These are phyloP conservation scores for Dicerorhinus sumatrensis DNA, from an alignment of 2,113 vertebrate genomes.

Conservation along the genomic window DNA sequence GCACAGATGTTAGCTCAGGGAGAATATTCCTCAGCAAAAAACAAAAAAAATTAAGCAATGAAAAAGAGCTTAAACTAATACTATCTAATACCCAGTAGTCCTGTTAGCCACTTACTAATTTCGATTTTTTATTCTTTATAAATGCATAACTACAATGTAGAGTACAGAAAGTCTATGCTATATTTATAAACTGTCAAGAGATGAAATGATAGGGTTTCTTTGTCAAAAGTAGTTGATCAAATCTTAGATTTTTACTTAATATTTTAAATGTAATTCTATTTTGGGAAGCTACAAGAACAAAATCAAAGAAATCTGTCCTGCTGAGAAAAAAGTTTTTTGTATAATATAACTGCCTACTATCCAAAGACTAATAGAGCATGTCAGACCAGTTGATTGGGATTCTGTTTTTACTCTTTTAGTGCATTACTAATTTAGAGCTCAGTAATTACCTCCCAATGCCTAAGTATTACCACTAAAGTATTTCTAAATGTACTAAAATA, in stretches of 20 bases:
- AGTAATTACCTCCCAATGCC: background rate
- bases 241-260: background rate
- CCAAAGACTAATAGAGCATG: slow-evolving; percentile 59
- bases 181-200: background rate
- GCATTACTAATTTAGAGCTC: slow-evolving; percentile 33
- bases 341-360: background rate
- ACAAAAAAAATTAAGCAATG: background rate
- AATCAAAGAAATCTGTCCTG: slow-evolving; percentile 34
- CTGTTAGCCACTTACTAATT: background rate
- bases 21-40: too few species aligned
- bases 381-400: slow-evolving; percentile 55
- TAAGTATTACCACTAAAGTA: slow-evolving; percentile 54
- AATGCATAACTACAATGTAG: background rate
- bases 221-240: background rate
- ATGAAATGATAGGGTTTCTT: background rate
- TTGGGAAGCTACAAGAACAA: slow-evolving; percentile 16
- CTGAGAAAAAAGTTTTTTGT: background rate
- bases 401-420: slow-evolving; percentile 47
- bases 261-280: background rate
- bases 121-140: background rate
- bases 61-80: background rate
- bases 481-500: slow-evolving; percentile 56
- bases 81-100: background rate
- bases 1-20: too few species aligned
- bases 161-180: background rate